These are phyloP conservation scores for Disparrhopalites patrizii DNA, from an alignment of 2,888 invertebrate species.

Conservation along the genomic window DNA sequence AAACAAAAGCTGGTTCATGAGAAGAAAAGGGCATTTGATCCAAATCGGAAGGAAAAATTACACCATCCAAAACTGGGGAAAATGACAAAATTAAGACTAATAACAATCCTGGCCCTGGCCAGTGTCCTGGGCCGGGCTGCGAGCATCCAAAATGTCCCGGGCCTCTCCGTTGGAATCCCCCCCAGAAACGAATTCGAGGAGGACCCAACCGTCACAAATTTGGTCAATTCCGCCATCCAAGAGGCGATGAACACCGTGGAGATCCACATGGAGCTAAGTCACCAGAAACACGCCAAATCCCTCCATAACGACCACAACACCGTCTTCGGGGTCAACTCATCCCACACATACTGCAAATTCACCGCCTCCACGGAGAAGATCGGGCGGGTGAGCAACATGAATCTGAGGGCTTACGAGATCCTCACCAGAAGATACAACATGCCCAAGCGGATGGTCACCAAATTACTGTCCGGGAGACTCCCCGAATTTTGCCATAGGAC, in stretches of 20 bases:
- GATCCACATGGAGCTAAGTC: slow-evolving; percentile 2
- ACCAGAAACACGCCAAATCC: too few species aligned
- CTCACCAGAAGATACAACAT: slow-evolving; percentile 33
- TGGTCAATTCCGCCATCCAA: slow-evolving; percentile 18
- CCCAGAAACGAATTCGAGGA: background rate
- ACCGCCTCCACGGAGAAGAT: slow-evolving; percentile 46
- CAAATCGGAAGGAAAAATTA: too few species aligned
- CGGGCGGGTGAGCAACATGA: slow-evolving; percentile 41
- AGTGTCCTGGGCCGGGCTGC: too few species aligned
- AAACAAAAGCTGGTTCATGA: too few species aligned
- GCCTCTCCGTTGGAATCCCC: too few species aligned
- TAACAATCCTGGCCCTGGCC: too few species aligned
- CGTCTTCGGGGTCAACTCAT: slow-evolving; percentile 2
- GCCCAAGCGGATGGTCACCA: slow-evolving; percentile 23
- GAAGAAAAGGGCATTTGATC: too few species aligned
- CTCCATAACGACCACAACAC: slow-evolving; percentile 1
- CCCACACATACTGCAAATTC: slow-evolving; percentile 47
- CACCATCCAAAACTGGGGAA: background rate
- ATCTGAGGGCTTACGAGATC: slow-evolving; percentile 46
- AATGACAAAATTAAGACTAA: background rate
- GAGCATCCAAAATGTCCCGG: too few species aligned
- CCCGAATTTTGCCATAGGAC: slow-evolving; percentile 22
- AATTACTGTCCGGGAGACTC: slow-evolving; percentile 20
- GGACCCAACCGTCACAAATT: background rate
- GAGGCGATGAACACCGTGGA: slow-evolving; percentile 19